Evolutionary conservation across 1,140 invertebrate species (phyloP).

Genomic region (Parasteatoda tepidariorum): DNA sequence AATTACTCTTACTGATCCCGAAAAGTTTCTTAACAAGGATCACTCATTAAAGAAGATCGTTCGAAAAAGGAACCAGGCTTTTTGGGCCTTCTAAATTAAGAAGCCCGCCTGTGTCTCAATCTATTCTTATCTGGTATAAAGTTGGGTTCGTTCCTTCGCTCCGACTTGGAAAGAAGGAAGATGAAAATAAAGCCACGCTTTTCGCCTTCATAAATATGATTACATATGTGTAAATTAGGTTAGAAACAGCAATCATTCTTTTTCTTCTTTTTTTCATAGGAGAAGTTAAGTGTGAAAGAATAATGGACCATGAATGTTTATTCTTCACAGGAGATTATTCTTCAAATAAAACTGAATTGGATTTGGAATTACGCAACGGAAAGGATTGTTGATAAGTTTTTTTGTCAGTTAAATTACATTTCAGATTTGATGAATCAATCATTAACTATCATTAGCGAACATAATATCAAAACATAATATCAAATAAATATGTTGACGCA

Average conservation of each 20-base stretch:
- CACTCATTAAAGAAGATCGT: slow-evolving; percentile 39
- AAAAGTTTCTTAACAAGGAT: slow-evolving; percentile 47
- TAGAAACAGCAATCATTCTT: slow-evolving; percentile 29
- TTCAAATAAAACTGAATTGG: background rate
- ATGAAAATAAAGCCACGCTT: slow-evolving; percentile 48
- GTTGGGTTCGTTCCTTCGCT: slow-evolving; percentile 31
- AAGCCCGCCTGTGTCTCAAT: slow-evolving; percentile 25
- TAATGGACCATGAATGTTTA: too few relatives aligned
- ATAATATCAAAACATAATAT: too few relatives aligned
- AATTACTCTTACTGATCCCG: background rate
- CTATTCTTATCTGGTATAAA: slow-evolving; percentile 57
- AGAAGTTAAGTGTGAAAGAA: too few relatives aligned
- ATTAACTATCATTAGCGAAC: too few relatives aligned
- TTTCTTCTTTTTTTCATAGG: too few relatives aligned
- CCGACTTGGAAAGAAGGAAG: background rate
- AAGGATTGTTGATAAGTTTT: too few relatives aligned
- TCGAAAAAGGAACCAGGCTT: slow-evolving; percentile 19
- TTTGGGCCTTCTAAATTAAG: slow-evolving; percentile 52
- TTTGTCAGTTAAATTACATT: too few relatives aligned
- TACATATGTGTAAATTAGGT: slow-evolving; percentile 59
- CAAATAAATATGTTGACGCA: too few relatives aligned
- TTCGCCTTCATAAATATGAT: slow-evolving; percentile 57
- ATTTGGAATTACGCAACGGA: too few relatives aligned
- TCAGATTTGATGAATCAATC: too few relatives aligned
- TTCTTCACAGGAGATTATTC: background rate